These are phyloP conservation scores for Branchellion lobata DNA, from an alignment of 2,888 invertebrate species.

Conservation along the genomic window DNA sequence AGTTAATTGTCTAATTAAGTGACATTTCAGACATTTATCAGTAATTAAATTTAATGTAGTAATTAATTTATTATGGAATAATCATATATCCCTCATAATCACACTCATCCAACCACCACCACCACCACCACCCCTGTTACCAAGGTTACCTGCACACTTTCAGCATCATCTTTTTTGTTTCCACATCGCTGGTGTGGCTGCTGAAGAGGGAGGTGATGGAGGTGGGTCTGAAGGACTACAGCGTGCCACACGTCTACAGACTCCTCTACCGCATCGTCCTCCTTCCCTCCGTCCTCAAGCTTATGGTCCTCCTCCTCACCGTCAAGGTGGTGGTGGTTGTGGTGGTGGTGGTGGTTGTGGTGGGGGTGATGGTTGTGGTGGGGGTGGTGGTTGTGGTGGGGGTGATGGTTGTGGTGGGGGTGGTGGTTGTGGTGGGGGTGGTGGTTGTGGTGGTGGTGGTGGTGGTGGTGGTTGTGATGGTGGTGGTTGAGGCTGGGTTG, in stretches of 20 bases:
- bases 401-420: too few relatives aligned
- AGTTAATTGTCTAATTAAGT: too few relatives aligned
- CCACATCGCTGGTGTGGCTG: conserved; percentile 83
- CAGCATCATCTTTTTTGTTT: conserved; percentile 85
- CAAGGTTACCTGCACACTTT: conserved; percentile 87
- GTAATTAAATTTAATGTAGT: too few relatives aligned
- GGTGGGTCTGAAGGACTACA: conserved; percentile 62
- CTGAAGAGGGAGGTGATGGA: conserved; percentile 75
- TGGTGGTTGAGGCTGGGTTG: too few relatives aligned
- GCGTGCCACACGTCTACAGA: conserved; percentile 74
- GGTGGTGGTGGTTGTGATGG: too few relatives aligned
- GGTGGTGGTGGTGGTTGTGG: too few relatives aligned
- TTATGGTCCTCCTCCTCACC: conserved; percentile 80
- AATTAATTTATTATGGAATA: too few relatives aligned
- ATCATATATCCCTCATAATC: background rate
- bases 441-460: too few relatives aligned
- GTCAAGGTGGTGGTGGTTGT: conserved; percentile 72
- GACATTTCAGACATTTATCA: too few relatives aligned
- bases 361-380: background rate
- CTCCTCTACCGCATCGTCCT: conserved; percentile 79
- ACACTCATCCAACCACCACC: too few relatives aligned
- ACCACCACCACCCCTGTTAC: too few relatives aligned
- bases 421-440: background rate
- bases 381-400: too few relatives aligned
- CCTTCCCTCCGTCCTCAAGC: conserved; percentile 77